A percentile compares a stretch with the other conserved stretches of the same genome.
These are phyloP conservation scores for Sicus ferrugineus DNA, from an alignment of 2,888 invertebrate species.

Conservation along the genomic window DNA sequence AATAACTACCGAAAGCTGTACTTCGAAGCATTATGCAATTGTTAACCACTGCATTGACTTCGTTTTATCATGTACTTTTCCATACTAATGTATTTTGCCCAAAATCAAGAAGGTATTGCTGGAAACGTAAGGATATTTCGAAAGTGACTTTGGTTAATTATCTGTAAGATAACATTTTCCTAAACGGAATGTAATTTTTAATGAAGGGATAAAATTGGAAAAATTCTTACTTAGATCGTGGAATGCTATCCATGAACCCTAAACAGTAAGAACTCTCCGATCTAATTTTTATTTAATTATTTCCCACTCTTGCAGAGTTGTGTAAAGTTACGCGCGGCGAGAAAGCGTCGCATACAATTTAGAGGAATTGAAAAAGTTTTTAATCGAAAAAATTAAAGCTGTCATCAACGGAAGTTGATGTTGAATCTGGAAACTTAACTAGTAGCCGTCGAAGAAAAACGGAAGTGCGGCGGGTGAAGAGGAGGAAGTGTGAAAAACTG, in stretches of 20 bases:
- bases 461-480: not conserved
- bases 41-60: too few relatives aligned
- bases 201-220: too few relatives aligned
- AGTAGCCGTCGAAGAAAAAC: not conserved
- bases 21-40: too few relatives aligned
- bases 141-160: too few relatives aligned
- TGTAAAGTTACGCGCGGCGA: not conserved
- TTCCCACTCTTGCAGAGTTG: not conserved
- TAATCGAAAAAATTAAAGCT: constrained; percentile 40
- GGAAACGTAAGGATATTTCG: too few relatives aligned
- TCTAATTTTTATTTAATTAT: not conserved
- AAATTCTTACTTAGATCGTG: not conserved
- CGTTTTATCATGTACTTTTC: too few relatives aligned
- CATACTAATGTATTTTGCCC: too few relatives aligned
- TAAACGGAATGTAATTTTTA: too few relatives aligned
- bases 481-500: not conserved
- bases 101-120: too few relatives aligned
- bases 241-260: not conserved
- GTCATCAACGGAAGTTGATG: constrained; percentile 40
- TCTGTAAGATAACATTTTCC: too few relatives aligned
- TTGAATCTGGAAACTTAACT: constrained; percentile 26
- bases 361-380: constrained; percentile 33
- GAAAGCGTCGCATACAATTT: constrained; percentile 22
- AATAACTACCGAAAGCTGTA: too few relatives aligned
- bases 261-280: not conserved